Base-by-base conservation (phyloP, 2,888 invertebrate genomes). In the Acanthopleura granulata region DNA sequence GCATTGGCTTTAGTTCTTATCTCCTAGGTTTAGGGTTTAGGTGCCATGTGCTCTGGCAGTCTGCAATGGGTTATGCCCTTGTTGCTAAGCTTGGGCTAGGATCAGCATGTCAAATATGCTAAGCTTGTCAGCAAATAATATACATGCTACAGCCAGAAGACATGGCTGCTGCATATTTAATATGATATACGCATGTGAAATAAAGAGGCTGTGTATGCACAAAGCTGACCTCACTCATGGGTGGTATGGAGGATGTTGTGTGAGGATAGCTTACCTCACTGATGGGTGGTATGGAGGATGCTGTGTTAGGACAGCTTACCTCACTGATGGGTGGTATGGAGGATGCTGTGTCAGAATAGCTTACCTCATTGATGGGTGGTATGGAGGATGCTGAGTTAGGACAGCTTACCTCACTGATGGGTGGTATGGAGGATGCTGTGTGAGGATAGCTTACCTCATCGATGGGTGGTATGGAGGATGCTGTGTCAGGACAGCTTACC, bases 401-500 rank as follows among this genome's bases (percentile, higher is more conserved):
- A 87, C 96, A 97, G 90, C n/a, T n/a, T n/a, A n/a, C 93, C 91
- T 93, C 92, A 75, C 92, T 92, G 49, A 92, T 88, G 1, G 92
- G 92, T 25, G 92, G 84, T 72, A 90, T 89, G 29, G 90, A 88
- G 71, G 78, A 78, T 57, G 81, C 75, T 62, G 81, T 77, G 73
- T 91, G 90, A 22, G 69, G 89, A 87, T 97, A 97, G 90, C 74
- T 74, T 77, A 85, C 93, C 91, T 93, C 92, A 75, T 92, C 92
- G 49, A 92, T 88, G 1, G 92, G 92, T 25, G 92, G 84, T 72
- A 90, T 89, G 29, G 90, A 88, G 71, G 78, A 78, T 57, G 81
- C 75, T 62, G 81, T 77, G 73, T 91, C 90, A 22, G 69, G 89
- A 87, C 96, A 97, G 90, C n/a, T n/a, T n/a, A n/a, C 93, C 91